A percentile compares a stretch with the other conserved stretches of the same genome.
phyloP scores from a whole-genome alignment of 2,797 vertebrate species.

The Acrocephalus scirpaceus region DNA sequence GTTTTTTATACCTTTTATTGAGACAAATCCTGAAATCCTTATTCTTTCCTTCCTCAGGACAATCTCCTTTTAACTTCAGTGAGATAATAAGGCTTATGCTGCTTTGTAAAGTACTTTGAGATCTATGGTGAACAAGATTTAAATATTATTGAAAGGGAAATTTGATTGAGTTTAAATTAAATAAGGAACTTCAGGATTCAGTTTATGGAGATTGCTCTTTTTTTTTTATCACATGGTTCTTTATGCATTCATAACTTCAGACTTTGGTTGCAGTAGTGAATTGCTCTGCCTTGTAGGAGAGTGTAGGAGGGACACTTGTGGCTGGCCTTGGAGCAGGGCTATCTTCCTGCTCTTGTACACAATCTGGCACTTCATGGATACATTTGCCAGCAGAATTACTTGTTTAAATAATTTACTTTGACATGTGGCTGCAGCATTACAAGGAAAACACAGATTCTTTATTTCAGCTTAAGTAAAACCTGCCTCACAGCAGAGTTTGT shows the following conservation, averaged over 20 bases:
- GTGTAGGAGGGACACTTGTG: neutral
- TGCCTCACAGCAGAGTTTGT: neutral
- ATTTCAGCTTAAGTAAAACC: slow-evolving; percentile 18
- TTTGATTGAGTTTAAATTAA: slow-evolving; percentile 3
- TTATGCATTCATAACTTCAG: neutral
- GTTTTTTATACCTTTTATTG: neutral
- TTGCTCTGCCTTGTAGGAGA: neutral
- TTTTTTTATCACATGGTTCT: neutral
- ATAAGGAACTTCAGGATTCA: neutral
- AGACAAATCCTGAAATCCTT: slow-evolving; percentile 11
- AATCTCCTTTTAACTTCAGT: slow-evolving; percentile 21
- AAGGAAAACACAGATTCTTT: slow-evolving; percentile 31
- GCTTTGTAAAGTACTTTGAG: slow-evolving; percentile 6
- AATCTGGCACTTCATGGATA: neutral
- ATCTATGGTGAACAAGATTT: neutral
- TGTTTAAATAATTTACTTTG: slow-evolving; percentile 38
- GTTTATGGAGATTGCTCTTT: neutral
- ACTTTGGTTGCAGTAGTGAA: neutral
- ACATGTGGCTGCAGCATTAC: neutral
- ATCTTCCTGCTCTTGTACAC: neutral
- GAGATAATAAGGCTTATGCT: neutral
- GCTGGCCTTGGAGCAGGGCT: neutral
- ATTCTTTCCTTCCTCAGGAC: neutral
- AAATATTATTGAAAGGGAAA: slow-evolving; percentile 32
- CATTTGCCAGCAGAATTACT: slow-evolving; percentile 27